Percentiles rank a stretch among this genome's conserved stretches.
phyloP scores from a whole-genome alignment of 2,113 vertebrate genomes.

The Istiophorus platypterus region DNA sequence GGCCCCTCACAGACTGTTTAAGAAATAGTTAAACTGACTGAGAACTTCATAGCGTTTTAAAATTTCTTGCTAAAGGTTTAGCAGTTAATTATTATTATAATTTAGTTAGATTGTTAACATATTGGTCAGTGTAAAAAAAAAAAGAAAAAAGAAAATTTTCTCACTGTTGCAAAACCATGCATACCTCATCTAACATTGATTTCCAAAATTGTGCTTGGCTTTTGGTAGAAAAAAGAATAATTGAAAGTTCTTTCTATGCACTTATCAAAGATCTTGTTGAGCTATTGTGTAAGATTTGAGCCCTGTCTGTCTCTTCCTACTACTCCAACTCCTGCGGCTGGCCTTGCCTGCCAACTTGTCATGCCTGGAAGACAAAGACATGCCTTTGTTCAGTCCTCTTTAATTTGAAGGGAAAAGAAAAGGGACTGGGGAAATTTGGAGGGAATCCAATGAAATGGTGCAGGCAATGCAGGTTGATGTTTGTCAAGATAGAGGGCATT shows the following conservation, averaged over 20 bases:
- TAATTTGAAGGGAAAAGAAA: conserved; percentile 61
- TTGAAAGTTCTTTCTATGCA: conserved; percentile 15
- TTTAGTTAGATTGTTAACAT: conserved; percentile 4
- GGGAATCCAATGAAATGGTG: conserved; percentile 54
- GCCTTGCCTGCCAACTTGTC: conserved; percentile 70
- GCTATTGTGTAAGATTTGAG: conserved; percentile 51
- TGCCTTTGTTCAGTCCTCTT: conserved; percentile 70
- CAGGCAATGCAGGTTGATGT: conserved; percentile 67
- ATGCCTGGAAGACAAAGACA: conserved; percentile 65
- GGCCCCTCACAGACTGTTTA: background rate
- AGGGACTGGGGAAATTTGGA: conserved; percentile 49
- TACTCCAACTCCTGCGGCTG: conserved; percentile 48
- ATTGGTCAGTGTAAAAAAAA: background rate
- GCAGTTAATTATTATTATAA: background rate
- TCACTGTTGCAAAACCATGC: background rate
- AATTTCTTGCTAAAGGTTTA: background rate
- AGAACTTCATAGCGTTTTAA: background rate
- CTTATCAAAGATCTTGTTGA: conserved; percentile 47
- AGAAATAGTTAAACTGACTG: background rate
- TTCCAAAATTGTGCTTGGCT: conserved; percentile 26
- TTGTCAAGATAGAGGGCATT: conserved; percentile 68
- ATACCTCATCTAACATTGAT: background rate
- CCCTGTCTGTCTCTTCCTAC: conserved; percentile 52
- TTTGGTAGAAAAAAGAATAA: conserved; percentile 39
- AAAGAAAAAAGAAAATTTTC: conserved; percentile 6